A percentile compares a stretch with the other conserved stretches of the same genome.
These are phyloP conservation scores for Automeris io DNA, from an alignment of 2,888 invertebrate species.

Conservation along the genomic window DNA sequence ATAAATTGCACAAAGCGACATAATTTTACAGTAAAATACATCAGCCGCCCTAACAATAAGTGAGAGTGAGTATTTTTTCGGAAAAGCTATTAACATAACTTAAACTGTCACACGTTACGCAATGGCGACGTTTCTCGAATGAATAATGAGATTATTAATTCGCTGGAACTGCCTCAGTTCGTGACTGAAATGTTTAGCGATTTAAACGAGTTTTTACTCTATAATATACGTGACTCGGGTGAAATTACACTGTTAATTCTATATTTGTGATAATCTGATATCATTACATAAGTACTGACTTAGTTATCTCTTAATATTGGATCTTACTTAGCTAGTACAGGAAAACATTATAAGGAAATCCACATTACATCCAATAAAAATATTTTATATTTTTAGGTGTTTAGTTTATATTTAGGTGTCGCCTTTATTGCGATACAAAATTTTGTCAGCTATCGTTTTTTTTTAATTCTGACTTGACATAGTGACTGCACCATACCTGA, in stretches of 20 bases:
- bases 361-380: too few species aligned
- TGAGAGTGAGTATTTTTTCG: conserved; percentile 32
- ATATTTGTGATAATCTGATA: conserved; percentile 24
- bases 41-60: conserved; percentile 13
- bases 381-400: too few species aligned
- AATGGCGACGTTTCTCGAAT: conserved; percentile 36
- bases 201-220: conserved; percentile 23
- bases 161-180: conserved; percentile 12
- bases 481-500: too few species aligned
- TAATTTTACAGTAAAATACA: too few species aligned
- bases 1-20: too few species aligned
- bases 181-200: conserved; percentile 16
- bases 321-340: too few species aligned
- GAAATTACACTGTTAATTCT: conserved; percentile 49
- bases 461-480: too few species aligned
- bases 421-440: conserved; percentile 4
- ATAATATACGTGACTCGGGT: conserved; percentile 34
- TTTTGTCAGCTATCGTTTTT: conserved; percentile 1
- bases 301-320: too few species aligned
- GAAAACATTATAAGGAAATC: too few species aligned
- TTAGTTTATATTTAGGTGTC: too few species aligned
- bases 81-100: conserved; percentile 28
- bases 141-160: conserved; percentile 39
- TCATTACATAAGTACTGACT: conserved; percentile 1
- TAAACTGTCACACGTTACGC: conserved; percentile 38